Base-by-base conservation (phyloP, 2,888 invertebrate species). In the Nemotelus pantherinus region DNA sequence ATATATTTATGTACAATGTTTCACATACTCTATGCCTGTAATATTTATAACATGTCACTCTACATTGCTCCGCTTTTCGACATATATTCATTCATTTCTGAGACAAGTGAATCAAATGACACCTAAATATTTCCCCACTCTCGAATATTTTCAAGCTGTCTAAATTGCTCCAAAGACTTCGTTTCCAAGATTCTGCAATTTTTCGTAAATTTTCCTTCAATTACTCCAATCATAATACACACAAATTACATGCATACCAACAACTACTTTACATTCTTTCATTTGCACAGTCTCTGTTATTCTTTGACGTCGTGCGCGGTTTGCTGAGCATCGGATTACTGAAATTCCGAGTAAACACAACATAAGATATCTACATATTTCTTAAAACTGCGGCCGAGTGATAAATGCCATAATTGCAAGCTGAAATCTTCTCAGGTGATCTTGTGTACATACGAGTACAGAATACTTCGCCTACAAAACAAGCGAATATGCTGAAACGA, bases 291-390 rank as follows among this genome's bases (percentile, higher is more conserved):
- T 58, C n/a, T 58, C n/a, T 58, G 58, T 58, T 58, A 44, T 50
- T 50, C 50, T 50, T 50, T 7, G 45, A 44, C 43, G 39, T 41
- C 43, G 7, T 65, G 65, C 3, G 43, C 5, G 53, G 55, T 57
- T 43, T 55, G 57, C 44, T 41, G 43, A 71, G 71, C 48, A n/a
- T 71, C 71, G 55, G 71, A 71, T 71, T 71, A 71, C 71, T 71
- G 41, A 71, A 71, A 43, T 71, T 68, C 71, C 44, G 57, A 55
- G 57, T 71, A 71, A 71, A 71, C 48, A 68, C 71, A 71, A 55
- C 44, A 43, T 2, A 71, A 71, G 55, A 71, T 55, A 25, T 25
- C 25, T 25, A 25, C 25, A 25, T 25, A 71, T 71, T 68, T 68
- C 68, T 50, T 44, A 68, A 68, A 68, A 68, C n/a, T 47, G 10